phyloP scores from a whole-genome alignment of 1,140 invertebrate species.

The Trypoxylus dichotomus region DNA sequence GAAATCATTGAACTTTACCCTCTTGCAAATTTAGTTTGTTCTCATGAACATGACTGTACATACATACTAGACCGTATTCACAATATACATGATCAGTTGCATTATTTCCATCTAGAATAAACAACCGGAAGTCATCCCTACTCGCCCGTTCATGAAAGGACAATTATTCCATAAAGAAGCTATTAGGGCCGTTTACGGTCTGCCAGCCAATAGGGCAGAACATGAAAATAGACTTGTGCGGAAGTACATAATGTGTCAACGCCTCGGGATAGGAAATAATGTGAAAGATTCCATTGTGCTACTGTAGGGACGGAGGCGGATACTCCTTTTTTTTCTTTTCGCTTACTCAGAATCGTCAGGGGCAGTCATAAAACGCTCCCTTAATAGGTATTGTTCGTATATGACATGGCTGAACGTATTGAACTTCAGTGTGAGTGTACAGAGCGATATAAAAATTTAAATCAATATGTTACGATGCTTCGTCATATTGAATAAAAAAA shows the following conservation, averaged over 20 bases:
- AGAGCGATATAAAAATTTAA: too few species aligned
- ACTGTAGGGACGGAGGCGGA: not conserved
- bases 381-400: not conserved
- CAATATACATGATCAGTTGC: not conserved
- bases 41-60: not conserved
- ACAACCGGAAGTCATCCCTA: not conserved
- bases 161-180: conserved; percentile 17
- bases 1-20: too few species aligned
- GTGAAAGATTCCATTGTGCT: not conserved
- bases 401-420: too few species aligned
- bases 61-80: not conserved
- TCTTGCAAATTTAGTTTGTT: not conserved
- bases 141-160: not conserved
- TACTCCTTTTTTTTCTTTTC: too few species aligned
- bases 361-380: not conserved
- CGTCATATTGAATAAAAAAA: too few species aligned
- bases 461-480: too few species aligned
- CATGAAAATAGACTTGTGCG: not conserved
- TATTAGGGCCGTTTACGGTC: not conserved
- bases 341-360: too few species aligned
- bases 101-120: conserved; percentile 7
- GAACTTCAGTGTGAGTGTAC: too few species aligned
- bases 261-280: conserved; percentile 7
- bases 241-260: not conserved
- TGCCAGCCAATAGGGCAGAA: not conserved